Evolutionary conservation across 92 coral and sea anemone species (phyloP).

Genomic region (Paramuricea clavata): DNA sequence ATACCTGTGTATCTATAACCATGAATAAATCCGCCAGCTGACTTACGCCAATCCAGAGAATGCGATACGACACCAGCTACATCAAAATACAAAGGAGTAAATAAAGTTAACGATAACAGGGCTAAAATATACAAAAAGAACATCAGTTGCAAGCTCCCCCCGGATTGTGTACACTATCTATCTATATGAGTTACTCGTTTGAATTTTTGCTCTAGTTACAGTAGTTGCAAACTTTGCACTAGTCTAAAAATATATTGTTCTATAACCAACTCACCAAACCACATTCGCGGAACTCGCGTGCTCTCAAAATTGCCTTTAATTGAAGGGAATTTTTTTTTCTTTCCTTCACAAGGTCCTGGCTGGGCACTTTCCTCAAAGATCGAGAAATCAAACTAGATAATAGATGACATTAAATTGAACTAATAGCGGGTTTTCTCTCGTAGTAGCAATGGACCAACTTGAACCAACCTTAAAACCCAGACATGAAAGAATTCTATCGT

Average conservation of each 20-base stretch:
- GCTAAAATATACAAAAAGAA: too few species aligned
- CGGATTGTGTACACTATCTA: too few species aligned
- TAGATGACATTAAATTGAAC: not conserved
- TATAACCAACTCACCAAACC: slow-evolving; percentile 77
- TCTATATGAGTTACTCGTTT: not conserved
- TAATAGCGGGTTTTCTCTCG: not conserved
- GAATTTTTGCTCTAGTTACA: not conserved
- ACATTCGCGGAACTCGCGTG: slow-evolving; percentile 79
- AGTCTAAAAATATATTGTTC: not conserved
- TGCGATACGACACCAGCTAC: slow-evolving; percentile 97
- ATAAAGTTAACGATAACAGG: not conserved
- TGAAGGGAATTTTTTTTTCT: slow-evolving; percentile 86
- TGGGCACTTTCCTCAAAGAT: slow-evolving; percentile 84
- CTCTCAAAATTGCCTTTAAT: slow-evolving; percentile 88
- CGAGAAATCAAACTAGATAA: slow-evolving; percentile 89
- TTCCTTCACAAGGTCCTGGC: slow-evolving; percentile 74
- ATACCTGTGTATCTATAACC: slow-evolving; percentile 99
- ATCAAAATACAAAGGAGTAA: not conserved
- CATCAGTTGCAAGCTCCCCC: too few species aligned
- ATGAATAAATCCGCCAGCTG: slow-evolving; percentile 99
- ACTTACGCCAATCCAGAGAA: slow-evolving; percentile 91
- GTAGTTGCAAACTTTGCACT: not conserved
- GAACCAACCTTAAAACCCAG: slow-evolving; percentile 89
- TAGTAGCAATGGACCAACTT: not conserved
- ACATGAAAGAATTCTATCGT: slow-evolving; percentile 89